Evolutionary conservation across 1,140 invertebrate species (phyloP).

Genomic region (Cydia pomonella): DNA sequence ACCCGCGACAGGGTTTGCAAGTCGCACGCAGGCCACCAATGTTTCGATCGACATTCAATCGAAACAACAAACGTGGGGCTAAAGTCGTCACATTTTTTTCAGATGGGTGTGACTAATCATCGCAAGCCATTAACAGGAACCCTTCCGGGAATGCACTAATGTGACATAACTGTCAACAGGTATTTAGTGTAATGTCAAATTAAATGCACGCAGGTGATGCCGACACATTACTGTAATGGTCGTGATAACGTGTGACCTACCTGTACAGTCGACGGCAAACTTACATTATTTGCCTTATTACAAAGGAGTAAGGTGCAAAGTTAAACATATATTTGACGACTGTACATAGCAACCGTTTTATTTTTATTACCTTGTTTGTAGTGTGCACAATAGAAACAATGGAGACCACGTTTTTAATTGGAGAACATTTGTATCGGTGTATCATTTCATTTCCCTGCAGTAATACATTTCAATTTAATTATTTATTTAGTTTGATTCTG

Average conservation of each 20-base stretch:
- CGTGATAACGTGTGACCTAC: not conserved
- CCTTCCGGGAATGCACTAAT: slow-evolving; percentile 13
- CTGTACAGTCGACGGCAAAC: not conserved
- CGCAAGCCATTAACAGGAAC: not conserved
- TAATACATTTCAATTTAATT: no score
- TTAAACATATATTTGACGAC: not conserved
- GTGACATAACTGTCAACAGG: not conserved
- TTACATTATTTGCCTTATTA: no score
- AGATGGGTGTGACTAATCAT: not conserved
- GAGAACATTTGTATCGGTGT: not conserved
- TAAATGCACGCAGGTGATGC: slow-evolving; percentile 17
- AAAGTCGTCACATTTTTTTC: no score
- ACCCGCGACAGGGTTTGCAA: no score
- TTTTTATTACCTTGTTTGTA: not conserved
- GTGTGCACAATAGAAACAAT: not conserved
- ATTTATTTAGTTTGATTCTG: no score
- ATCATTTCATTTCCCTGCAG: not conserved
- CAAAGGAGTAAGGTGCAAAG: no score
- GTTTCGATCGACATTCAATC: no score
- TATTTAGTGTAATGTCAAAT: slow-evolving; percentile 33
- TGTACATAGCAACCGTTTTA: not conserved
- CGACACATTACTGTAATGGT: slow-evolving; percentile 14
- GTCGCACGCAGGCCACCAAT: no score
- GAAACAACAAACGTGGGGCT: no score
- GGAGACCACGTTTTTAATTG: not conserved